These are phyloP conservation scores for Callimorpha dominula DNA, from an alignment of 2,888 invertebrate species.

Conservation along the genomic window DNA sequence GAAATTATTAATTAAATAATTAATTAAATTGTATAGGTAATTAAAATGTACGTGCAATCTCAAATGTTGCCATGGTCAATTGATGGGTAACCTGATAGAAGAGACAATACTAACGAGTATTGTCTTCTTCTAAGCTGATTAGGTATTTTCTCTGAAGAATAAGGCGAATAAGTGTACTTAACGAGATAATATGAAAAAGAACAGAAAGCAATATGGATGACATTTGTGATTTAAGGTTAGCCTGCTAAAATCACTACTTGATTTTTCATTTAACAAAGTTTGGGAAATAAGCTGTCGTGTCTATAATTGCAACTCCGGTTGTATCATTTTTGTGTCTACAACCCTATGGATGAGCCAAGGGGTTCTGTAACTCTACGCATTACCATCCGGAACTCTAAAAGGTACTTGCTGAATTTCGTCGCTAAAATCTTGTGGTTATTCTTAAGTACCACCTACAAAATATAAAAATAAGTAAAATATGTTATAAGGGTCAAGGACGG, in stretches of 20 bases:
- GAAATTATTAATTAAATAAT: no score
- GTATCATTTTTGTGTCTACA: neutral
- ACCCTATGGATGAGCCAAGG: no score
- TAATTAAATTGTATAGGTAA: neutral
- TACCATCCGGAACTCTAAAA: no score
- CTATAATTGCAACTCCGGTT: neutral
- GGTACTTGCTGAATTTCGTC: neutral
- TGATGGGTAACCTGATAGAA: neutral
- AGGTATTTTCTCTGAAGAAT: neutral
- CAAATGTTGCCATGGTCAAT: neutral
- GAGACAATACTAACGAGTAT: neutral
- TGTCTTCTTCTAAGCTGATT: neutral
- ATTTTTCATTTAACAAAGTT: neutral
- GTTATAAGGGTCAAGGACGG: no score
- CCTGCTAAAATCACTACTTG: neutral
- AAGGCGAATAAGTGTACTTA: no score
- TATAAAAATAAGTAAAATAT: slow-evolving; percentile 14
- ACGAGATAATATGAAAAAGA: neutral
- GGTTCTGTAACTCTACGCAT: neutral
- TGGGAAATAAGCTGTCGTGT: neutral
- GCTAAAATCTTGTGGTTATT: neutral
- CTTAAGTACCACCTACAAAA: no score
- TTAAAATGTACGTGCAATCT: neutral
- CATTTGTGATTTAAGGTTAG: neutral
- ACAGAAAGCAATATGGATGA: neutral